These are phyloP conservation scores for Labrus mixtus DNA, from an alignment of 2,113 vertebrate species.

Conservation along the genomic window DNA sequence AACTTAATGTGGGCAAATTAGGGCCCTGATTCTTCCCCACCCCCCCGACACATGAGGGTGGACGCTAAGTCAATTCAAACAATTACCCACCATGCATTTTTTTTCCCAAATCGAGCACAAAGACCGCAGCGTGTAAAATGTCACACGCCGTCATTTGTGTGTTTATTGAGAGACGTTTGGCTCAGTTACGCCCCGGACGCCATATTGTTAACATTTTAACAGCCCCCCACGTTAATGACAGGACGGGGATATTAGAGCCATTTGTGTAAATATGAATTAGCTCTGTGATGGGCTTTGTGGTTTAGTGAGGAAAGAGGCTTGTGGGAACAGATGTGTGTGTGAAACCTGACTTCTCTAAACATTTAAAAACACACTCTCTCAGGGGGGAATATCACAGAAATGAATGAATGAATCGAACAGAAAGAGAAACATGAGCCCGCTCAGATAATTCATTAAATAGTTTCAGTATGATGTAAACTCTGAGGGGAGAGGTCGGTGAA, in stretches of 20 bases:
- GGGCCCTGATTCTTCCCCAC: slow-evolving; percentile 6
- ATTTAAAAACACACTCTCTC: background rate
- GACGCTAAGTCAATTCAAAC: slow-evolving; percentile 33
- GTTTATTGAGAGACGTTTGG: slow-evolving; percentile 11
- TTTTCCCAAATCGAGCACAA: slow-evolving; percentile 18
- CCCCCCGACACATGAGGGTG: background rate
- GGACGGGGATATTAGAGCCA: slow-evolving; percentile 31
- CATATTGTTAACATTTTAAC: slow-evolving; percentile 31
- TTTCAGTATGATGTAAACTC: too few species aligned
- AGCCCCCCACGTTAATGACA: background rate
- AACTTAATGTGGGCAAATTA: slow-evolving; percentile 57
- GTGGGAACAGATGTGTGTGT: background rate
- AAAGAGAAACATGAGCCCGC: too few species aligned
- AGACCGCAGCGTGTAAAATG: slow-evolving; percentile 13
- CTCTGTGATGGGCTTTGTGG: background rate
- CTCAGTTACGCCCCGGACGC: background rate
- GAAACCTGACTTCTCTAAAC: background rate
- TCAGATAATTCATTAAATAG: too few species aligned
- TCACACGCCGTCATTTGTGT: slow-evolving; percentile 10
- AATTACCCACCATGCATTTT: background rate
- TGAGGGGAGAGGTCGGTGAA: too few species aligned
- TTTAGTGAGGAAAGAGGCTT: slow-evolving; percentile 27
- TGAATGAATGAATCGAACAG: too few species aligned
- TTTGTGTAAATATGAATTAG: slow-evolving; percentile 48
- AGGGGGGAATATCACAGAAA: too few species aligned